These are phyloP conservation scores for Criorhina ranunculi DNA, from an alignment of 2,888 invertebrate species.

Conservation along the genomic window DNA sequence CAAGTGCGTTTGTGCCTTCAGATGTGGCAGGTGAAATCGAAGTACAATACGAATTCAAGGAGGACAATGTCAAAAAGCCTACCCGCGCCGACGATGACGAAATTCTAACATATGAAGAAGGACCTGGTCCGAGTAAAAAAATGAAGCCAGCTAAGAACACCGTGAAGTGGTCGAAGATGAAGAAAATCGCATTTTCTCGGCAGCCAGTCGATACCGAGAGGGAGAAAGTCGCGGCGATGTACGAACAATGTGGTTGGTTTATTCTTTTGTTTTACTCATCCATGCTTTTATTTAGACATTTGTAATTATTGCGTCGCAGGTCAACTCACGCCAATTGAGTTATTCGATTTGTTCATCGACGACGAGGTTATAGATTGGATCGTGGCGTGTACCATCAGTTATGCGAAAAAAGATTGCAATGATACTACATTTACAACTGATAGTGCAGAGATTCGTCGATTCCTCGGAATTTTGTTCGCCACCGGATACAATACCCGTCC, in stretches of 20 bases:
- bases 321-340: background rate
- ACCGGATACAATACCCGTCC: too few relatives aligned
- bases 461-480: background rate
- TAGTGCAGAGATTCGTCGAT: background rate
- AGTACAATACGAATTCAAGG: background rate
- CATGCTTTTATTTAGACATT: background rate
- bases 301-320: background rate
- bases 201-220: too few relatives aligned
- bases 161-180: too few relatives aligned
- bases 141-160: too few relatives aligned
- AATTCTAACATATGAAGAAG: too few relatives aligned
- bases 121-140: too few relatives aligned
- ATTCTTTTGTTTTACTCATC: background rate
- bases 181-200: too few relatives aligned
- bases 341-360: constrained; percentile 1
- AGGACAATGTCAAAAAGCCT: background rate
- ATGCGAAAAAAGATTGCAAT: background rate
- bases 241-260: background rate
- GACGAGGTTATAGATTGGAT: constrained; percentile 1
- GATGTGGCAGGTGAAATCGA: too few relatives aligned
- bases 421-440: background rate
- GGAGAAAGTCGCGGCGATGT: too few relatives aligned
- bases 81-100: background rate
- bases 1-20: too few relatives aligned
- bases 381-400: background rate